Evolutionary conservation across 2,888 invertebrate species (phyloP).

Genomic region (Tryphoninae sp.): DNA sequence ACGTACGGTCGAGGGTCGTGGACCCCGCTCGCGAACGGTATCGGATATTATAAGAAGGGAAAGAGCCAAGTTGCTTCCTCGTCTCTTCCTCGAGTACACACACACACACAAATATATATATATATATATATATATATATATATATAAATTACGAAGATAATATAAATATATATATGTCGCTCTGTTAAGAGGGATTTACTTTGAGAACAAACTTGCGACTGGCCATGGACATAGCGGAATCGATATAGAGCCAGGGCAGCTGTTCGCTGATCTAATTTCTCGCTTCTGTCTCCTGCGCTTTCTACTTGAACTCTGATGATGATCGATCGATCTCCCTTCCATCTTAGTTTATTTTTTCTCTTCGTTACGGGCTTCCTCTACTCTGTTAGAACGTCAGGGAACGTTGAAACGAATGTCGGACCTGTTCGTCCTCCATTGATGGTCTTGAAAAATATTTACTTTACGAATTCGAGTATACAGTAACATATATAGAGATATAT

Average conservation of each 20-base stretch:
- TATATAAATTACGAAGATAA: slow-evolving; percentile 28
- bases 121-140: slow-evolving; percentile 1
- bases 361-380: slow-evolving; percentile 1
- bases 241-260: slow-evolving; percentile 21
- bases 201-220: slow-evolving; percentile 49
- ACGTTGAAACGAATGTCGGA: slow-evolving; percentile 16
- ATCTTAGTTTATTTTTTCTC: slow-evolving; percentile 7
- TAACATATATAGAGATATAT: background rate
- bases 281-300: background rate
- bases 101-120: background rate
- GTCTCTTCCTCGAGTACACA: slow-evolving; percentile 27
- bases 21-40: slow-evolving; percentile 71
- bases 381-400: background rate
- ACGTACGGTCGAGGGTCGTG: slow-evolving; percentile 69
- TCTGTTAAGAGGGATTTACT: slow-evolving; percentile 39
- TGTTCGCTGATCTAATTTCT: slow-evolving; percentile 45
- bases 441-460: slow-evolving; percentile 47
- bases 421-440: background rate
- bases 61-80: slow-evolving; percentile 52
- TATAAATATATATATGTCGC: slow-evolving; percentile 22
- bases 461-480: slow-evolving; percentile 28
- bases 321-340: slow-evolving; percentile 47
- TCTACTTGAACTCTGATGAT: slow-evolving; percentile 45
- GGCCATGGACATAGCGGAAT: slow-evolving; percentile 35
- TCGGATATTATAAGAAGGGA: slow-evolving; percentile 70